Percentiles rank a stretch among this genome's conserved stretches.
Conservation (phyloP, 1,140 invertebrate genomes). For the Pogonus chalceus region DNA sequence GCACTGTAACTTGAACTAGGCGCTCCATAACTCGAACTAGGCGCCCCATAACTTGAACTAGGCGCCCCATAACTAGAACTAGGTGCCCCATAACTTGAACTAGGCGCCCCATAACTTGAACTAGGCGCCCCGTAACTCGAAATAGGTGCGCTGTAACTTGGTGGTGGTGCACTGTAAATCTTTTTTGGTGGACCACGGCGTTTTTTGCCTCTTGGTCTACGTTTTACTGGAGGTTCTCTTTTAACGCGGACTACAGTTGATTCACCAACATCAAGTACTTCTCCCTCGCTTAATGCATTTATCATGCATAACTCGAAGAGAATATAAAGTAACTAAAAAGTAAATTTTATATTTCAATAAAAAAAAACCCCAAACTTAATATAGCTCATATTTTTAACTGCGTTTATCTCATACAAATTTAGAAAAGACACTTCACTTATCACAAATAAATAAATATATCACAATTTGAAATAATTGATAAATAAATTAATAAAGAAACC, state of each 20-base stretch:
- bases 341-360: no score
- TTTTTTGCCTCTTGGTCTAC: neutral
- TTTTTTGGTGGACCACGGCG: neutral
- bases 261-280: neutral
- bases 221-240: neutral
- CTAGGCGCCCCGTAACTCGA: slow-evolving; percentile 9
- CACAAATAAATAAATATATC: no score
- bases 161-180: neutral
- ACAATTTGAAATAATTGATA: no score
- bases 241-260: neutral
- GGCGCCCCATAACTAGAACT: slow-evolving; percentile 12
- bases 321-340: no score
- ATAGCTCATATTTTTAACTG: no score
- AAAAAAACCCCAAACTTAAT: no score
- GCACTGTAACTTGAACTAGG: slow-evolving; percentile 13
- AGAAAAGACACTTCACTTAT: no score
- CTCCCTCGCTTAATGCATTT: neutral
- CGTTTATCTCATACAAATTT: no score
- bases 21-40: slow-evolving; percentile 13
- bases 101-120: slow-evolving; percentile 12
- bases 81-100: slow-evolving; percentile 10
- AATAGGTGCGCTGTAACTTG: slow-evolving; percentile 8
- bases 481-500: no score
- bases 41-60: slow-evolving; percentile 13
- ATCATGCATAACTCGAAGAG: neutral